phyloP scores from a whole-genome alignment of 2,888 invertebrate species.

The Andrena minutula region DNA sequence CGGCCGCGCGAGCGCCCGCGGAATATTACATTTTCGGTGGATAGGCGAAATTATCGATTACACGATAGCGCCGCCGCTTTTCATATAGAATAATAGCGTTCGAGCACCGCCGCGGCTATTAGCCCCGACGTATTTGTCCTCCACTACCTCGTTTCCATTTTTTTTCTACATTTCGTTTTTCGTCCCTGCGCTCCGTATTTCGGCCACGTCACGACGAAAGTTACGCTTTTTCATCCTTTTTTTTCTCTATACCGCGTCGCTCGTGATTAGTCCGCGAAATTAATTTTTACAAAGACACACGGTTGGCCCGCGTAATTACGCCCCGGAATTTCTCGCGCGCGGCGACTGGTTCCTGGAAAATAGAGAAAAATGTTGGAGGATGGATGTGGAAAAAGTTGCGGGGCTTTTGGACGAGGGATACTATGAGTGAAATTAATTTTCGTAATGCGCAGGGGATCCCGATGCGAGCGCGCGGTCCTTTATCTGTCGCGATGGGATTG shows the following conservation, averaged over 20 bases:
- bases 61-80: slow-evolving; percentile 43
- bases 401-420: not conserved
- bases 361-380: not conserved
- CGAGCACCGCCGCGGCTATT: slow-evolving; percentile 18
- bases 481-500: too few species aligned
- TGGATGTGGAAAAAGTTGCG: not conserved
- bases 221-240: not conserved
- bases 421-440: not conserved
- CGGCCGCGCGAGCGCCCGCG: slow-evolving; percentile 2
- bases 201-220: not conserved
- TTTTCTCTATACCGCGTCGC: not conserved
- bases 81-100: slow-evolving; percentile 42
- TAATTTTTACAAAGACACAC: slow-evolving; percentile 8
- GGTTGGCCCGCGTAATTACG: not conserved
- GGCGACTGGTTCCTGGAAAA: not conserved
- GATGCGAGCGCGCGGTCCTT: too few species aligned
- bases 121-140: slow-evolving; percentile 17
- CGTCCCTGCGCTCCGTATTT: not conserved
- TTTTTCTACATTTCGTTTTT: not conserved
- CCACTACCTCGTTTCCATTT: not conserved
- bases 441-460: too few species aligned
- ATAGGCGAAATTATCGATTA: slow-evolving; percentile 58
- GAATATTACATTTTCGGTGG: slow-evolving; percentile 61
- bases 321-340: not conserved
- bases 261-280: slow-evolving; percentile 19